Conservation (phyloP, 2,797 vertebrate species). For the Pseudocheirus occidentalis region DNA sequence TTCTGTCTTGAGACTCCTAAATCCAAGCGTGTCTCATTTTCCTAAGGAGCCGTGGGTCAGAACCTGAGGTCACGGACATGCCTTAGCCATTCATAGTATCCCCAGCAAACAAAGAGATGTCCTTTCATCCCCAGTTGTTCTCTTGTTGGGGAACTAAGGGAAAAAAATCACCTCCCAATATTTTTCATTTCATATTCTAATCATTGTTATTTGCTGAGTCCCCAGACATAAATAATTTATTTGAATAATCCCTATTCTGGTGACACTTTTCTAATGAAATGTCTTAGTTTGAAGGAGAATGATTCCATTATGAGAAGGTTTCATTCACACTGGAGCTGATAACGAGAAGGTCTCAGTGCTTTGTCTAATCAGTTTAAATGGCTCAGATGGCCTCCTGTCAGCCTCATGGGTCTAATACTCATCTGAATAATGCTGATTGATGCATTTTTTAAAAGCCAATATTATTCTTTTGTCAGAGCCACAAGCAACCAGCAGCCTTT, state of each 20-base stretch:
- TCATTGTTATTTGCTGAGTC: slow-evolving; percentile 84
- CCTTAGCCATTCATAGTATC: neutral
- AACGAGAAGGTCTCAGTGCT: slow-evolving; percentile 79
- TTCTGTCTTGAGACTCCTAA: neutral
- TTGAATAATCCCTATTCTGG: slow-evolving; percentile 83
- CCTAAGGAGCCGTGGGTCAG: neutral
- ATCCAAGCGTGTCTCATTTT: neutral
- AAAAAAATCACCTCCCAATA: slow-evolving; percentile 71
- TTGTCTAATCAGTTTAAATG: slow-evolving; percentile 82
- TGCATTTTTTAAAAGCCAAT: slow-evolving; percentile 71
- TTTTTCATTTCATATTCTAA: slow-evolving; percentile 76
- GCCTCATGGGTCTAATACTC: slow-evolving; percentile 69
- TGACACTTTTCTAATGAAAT: slow-evolving; percentile 86
- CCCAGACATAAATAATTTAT: slow-evolving; percentile 86
- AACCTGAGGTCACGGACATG: neutral
- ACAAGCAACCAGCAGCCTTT: slow-evolving; percentile 98
- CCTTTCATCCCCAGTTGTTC: slow-evolving; percentile 50
- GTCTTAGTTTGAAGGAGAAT: slow-evolving; percentile 83
- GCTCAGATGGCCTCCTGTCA: slow-evolving; percentile 73
- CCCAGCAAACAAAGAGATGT: slow-evolving; percentile 25
- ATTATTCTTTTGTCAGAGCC: slow-evolving; percentile 90
- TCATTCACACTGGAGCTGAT: slow-evolving; percentile 77
- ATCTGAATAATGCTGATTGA: slow-evolving; percentile 76
- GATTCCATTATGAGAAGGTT: slow-evolving; percentile 80
- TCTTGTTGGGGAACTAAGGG: slow-evolving; percentile 35